Evolutionary conservation across 1,140 invertebrate genomes (phyloP).

Genomic region (Teleogryllus occipitalis): DNA sequence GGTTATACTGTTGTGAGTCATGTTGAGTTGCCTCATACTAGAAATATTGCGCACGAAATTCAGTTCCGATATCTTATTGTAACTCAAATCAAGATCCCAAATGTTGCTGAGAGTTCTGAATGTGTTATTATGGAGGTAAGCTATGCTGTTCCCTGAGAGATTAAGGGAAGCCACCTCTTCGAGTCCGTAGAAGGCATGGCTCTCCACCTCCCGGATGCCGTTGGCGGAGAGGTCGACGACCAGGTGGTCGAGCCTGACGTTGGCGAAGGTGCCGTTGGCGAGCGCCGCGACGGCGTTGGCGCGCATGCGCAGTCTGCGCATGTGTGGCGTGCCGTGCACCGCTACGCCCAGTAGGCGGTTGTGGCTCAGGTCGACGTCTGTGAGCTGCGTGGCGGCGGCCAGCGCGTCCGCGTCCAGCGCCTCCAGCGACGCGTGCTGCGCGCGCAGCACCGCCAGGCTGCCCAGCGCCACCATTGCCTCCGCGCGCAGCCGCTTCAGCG

Average conservation of each 20-base stretch:
- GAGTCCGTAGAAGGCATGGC: background rate
- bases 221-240: background rate
- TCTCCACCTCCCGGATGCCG: background rate
- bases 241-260: background rate
- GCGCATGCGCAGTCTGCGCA: background rate
- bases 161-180: background rate
- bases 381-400: background rate
- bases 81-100: background rate
- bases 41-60: background rate
- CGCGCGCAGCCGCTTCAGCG: background rate
- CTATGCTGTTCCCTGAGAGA: background rate
- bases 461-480: background rate
- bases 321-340: background rate
- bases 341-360: background rate
- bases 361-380: background rate
- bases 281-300: background rate
- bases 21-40: background rate
- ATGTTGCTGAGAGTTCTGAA: background rate
- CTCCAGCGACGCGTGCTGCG: background rate
- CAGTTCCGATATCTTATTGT: background rate
- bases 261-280: background rate
- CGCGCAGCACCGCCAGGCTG: background rate
- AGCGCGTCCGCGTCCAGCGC: background rate
- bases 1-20: background rate
- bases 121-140: background rate